Conservation (phyloP, 2,888 invertebrate species). For the Cheilosia urbana region DNA sequence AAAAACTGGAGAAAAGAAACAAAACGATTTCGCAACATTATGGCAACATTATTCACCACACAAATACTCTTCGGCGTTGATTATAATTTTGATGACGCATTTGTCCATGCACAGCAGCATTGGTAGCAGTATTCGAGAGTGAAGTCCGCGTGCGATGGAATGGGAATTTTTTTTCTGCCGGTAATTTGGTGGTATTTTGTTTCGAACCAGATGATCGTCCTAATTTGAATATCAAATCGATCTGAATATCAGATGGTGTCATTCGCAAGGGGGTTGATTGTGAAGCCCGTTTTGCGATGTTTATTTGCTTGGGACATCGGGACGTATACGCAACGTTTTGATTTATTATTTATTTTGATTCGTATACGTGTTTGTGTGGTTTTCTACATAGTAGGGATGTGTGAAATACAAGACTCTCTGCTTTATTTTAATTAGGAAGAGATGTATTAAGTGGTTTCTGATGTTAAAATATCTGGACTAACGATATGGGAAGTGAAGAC, state of each 20-base stretch:
- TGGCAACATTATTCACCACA: constrained; percentile 70
- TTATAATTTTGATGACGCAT: constrained; percentile 41
- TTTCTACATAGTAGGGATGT: too few relatives aligned
- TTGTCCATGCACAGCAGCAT: background rate
- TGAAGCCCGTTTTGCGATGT: too few relatives aligned
- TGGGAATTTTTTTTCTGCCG: constrained; percentile 55
- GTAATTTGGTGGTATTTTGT: constrained; percentile 36
- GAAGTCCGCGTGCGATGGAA: background rate
- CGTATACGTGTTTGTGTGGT: background rate
- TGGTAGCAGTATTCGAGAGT: background rate
- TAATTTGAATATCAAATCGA: constrained; percentile 5
- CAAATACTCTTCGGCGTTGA: background rate
- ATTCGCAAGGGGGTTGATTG: background rate
- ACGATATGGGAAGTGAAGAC: too few relatives aligned
- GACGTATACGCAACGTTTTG: constrained; percentile 12
- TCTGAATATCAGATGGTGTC: background rate
- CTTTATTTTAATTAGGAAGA: too few relatives aligned
- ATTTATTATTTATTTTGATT: background rate
- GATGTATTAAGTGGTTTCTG: too few relatives aligned
- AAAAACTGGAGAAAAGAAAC: constrained; percentile 15
- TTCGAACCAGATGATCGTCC: constrained; percentile 2
- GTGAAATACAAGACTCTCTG: too few relatives aligned
- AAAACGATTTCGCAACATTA: constrained; percentile 45
- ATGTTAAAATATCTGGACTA: too few relatives aligned
- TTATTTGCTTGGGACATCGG: background rate